Evolutionary conservation across 1,140 invertebrate genomes (phyloP), one percentile per base, ranked within the genome.

Genomic region (Telenomus remus): DNA sequence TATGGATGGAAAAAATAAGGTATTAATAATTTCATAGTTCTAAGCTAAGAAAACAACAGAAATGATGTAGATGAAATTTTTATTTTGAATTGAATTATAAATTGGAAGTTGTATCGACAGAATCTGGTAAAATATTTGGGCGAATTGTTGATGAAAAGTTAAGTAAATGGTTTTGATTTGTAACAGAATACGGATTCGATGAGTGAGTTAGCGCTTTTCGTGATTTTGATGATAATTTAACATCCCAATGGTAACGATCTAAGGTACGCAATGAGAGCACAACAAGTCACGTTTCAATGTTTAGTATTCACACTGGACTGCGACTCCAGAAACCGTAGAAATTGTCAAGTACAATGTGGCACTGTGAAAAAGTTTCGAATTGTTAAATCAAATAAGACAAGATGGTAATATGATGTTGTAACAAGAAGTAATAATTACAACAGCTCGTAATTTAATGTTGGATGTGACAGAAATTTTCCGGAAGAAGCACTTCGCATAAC

Each of bases 1-100:
- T 87, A 92, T 93, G 81, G 94, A 95, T 76, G 93, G 91, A 47
- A 89, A 89, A 66, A 89, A 88, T 79, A 90, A 90, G 79, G 90
- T 88, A 77, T 39, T 43, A 8, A 49, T n/a, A 34, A 14, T n/a
- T 5, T 42, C 7, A 11, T 13, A n/a, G 7, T 11, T 39, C 39
- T 35, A 42, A 0, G n/a, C n/a, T n/a, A n/a, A n/a, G n/a, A 15
- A 9, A 47, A 8, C 8, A 11, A 27, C 7, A 34, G 4, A 53
- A 43, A 14, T n/a, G n/a, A 16, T 19, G 27, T 39, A 16, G 5
- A 48, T 33, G 12, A 44, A 39, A 9, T 39, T 11, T 4, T n/a
- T 4, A 11, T 9, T 39, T 4, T 39, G 37, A 3, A 35, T 6
- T 35, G 34, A n/a, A 39, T 11, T 2, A 9, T 2, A 11, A 39